These are phyloP conservation scores for Phrynosoma platyrhinos DNA, from an alignment of 2,113 vertebrate species.

Conservation along the genomic window DNA sequence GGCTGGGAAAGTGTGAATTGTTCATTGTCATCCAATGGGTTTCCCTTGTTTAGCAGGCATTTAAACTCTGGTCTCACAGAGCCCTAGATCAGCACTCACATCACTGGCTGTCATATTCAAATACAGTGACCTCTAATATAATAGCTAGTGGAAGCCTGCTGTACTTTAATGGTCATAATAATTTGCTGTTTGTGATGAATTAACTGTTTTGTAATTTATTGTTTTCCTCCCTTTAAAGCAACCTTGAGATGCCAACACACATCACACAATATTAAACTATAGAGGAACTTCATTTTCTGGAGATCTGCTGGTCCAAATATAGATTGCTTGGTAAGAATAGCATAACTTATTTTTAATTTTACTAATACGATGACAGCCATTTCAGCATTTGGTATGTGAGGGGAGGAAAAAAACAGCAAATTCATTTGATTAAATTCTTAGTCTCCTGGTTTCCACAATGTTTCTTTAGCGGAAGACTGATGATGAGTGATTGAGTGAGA, in stretches of 20 bases:
- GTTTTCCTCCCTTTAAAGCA: background rate
- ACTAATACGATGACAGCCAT: conserved; percentile 69
- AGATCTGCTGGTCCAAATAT: conserved; percentile 43
- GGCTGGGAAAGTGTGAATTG: too few relatives aligned
- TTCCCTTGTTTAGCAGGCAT: too few relatives aligned
- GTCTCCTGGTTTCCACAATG: conserved; percentile 67
- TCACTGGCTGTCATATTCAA: background rate
- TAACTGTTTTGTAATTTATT: background rate
- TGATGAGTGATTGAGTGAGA: conserved; percentile 75
- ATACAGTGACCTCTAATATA: background rate
- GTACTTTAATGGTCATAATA: background rate
- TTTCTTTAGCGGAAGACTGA: conserved; percentile 74
- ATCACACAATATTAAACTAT: background rate
- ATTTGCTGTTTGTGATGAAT: background rate
- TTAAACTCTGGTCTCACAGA: too few relatives aligned
- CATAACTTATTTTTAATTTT: conserved; percentile 66
- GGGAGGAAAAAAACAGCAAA: conserved; percentile 60
- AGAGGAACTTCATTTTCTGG: background rate
- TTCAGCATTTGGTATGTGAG: conserved; percentile 58
- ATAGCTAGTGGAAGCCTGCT: background rate
- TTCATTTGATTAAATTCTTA: conserved; percentile 73
- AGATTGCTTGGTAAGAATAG: conserved; percentile 53
- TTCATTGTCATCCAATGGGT: too few relatives aligned
- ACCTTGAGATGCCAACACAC: fast-evolving
- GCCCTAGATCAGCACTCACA: too few relatives aligned